Conservation (phyloP, 2,888 invertebrate genomes). For the Dynastes grantii region DNA sequence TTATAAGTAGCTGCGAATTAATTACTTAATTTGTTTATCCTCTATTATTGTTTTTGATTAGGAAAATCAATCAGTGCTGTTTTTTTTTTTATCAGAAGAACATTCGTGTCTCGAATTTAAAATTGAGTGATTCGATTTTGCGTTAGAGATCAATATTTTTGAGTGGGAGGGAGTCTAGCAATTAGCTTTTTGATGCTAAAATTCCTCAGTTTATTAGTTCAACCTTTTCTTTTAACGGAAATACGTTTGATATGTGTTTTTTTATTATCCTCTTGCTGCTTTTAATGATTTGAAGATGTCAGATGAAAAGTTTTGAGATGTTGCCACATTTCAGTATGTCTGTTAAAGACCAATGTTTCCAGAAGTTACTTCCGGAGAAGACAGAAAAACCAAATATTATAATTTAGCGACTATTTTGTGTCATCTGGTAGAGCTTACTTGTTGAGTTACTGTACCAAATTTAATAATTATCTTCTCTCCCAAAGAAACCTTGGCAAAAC, state of each 20-base stretch:
- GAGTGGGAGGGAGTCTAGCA: neutral
- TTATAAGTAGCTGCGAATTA: constrained; percentile 30
- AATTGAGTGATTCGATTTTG: constrained; percentile 11
- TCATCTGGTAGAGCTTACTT: too few species aligned
- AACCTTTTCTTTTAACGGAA: too few species aligned
- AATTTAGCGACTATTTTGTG: too few species aligned
- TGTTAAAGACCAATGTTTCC: too few species aligned
- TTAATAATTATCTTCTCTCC: too few species aligned
- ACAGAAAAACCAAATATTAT: too few species aligned
- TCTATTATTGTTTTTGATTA: constrained; percentile 23
- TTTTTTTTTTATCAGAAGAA: constrained; percentile 19
- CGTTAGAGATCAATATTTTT: constrained; percentile 25
- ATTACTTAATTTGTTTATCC: neutral
- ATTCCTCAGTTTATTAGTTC: constrained; percentile 10
- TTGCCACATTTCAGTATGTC: too few species aligned
- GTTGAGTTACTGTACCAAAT: too few species aligned
- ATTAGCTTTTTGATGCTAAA: constrained; percentile 19
- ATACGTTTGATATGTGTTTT: too few species aligned
- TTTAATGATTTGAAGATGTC: too few species aligned
- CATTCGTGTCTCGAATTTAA: constrained; percentile 16
- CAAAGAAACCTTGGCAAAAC: too few species aligned
- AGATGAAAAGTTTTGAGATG: neutral
- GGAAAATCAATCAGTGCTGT: constrained; percentile 10
- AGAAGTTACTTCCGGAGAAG: too few species aligned
- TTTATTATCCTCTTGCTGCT: constrained; percentile 1